Evolutionary conservation across 2,888 invertebrate species (phyloP).

Genomic region (Mimachlamys varia): DNA sequence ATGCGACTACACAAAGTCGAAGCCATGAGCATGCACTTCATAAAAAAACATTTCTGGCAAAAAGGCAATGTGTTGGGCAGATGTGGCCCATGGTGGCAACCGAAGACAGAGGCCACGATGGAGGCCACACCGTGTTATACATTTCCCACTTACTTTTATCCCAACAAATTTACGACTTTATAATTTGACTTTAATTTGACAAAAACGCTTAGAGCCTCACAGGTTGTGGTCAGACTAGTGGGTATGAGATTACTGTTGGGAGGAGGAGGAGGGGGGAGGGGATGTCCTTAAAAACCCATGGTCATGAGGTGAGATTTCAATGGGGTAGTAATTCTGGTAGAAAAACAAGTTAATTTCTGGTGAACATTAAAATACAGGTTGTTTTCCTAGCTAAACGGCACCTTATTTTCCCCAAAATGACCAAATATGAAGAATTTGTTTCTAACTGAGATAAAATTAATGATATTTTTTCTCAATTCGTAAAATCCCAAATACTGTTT

Average conservation of each 20-base stretch:
- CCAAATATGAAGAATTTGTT: no score
- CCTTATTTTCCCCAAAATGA: no score
- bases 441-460: no score
- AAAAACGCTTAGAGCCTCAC: neutral
- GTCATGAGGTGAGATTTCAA: neutral
- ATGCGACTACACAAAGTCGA: neutral
- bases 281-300: neutral
- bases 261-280: neutral
- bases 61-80: conserved; percentile 28
- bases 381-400: no score
- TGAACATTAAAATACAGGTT: neutral
- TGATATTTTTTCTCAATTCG: no score
- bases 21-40: neutral
- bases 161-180: neutral
- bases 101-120: neutral
- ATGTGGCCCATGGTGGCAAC: neutral
- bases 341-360: neutral
- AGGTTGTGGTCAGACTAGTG: neutral
- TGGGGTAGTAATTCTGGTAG: neutral
- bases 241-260: neutral
- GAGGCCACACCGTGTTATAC: neutral
- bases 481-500: no score
- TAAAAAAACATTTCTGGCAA: neutral
- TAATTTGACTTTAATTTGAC: conserved; percentile 29
- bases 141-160: neutral